A percentile compares a stretch with the other conserved stretches of the same genome.
Conservation (phyloP, 2,888 invertebrate genomes). For the Listrodromus nycthemerus region DNA sequence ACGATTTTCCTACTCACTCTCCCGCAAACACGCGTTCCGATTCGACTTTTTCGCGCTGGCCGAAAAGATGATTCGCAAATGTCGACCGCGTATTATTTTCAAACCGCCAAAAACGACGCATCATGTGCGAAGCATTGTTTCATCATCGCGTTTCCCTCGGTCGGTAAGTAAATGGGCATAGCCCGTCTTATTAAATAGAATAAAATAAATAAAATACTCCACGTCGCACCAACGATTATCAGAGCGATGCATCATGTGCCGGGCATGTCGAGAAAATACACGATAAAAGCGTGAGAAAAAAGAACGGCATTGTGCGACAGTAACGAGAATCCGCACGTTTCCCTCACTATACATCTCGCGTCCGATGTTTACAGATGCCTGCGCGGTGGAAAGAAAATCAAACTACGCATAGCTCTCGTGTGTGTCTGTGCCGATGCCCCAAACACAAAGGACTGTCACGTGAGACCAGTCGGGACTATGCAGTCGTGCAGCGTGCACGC, state of each 20-base stretch:
- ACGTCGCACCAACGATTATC: too few species aligned
- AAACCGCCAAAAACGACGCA: too few species aligned
- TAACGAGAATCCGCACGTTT: neutral
- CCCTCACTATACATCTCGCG: neutral
- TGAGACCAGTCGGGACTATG: neutral
- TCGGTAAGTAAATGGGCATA: too few species aligned
- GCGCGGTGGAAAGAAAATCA: neutral
- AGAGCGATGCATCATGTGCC: too few species aligned
- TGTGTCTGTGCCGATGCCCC: neutral
- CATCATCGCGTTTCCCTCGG: too few species aligned
- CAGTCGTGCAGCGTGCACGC: conserved; percentile 1
- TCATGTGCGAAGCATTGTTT: too few species aligned
- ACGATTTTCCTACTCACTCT: neutral
- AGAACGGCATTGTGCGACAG: too few species aligned
- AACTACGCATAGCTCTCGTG: neutral
- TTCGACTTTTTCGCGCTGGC: neutral
- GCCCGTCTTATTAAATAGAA: too few species aligned
- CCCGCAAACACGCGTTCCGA: neutral
- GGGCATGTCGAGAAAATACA: too few species aligned
- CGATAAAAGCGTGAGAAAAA: too few species aligned
- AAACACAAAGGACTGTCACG: neutral
- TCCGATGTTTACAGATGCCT: neutral
- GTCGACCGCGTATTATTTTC: neutral
- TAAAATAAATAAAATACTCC: too few species aligned
- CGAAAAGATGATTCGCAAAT: neutral